Conservation (phyloP, 2,113 vertebrate species). For the Mormyrus lacerda region DNA sequence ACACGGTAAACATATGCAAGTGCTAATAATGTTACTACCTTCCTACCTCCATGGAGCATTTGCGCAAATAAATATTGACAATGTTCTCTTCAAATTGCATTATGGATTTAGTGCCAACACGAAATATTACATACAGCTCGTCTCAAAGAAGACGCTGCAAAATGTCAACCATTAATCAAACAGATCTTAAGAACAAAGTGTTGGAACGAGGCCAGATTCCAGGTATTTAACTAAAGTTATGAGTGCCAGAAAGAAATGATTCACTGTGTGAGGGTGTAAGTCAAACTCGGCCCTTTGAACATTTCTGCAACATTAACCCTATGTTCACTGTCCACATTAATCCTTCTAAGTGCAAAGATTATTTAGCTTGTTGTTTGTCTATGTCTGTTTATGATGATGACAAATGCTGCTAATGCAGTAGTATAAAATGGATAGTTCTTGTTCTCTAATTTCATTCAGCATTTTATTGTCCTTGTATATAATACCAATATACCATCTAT, state of each 20-base stretch:
- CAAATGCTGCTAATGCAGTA: background rate
- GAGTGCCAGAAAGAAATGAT: background rate
- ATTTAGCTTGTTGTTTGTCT: background rate
- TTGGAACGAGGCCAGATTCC: background rate
- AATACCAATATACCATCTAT: background rate
- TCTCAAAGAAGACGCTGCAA: background rate
- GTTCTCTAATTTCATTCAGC: background rate
- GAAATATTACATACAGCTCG: background rate
- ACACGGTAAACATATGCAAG: background rate
- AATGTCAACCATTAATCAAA: slow-evolving; percentile 3
- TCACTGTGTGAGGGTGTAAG: background rate
- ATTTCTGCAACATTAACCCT: background rate
- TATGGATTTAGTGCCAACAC: background rate
- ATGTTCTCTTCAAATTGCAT: background rate
- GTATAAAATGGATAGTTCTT: background rate
- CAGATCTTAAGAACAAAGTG: background rate
- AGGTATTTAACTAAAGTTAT: background rate
- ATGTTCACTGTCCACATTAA: background rate
- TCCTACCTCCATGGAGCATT: background rate
- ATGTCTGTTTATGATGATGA: background rate
- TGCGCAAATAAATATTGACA: background rate
- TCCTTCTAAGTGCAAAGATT: background rate
- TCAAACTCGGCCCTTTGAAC: background rate
- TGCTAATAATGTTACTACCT: background rate
- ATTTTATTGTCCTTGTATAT: background rate